Conservation (phyloP, 2,113 vertebrate genomes). For the Isurus oxyrinchus region DNA sequence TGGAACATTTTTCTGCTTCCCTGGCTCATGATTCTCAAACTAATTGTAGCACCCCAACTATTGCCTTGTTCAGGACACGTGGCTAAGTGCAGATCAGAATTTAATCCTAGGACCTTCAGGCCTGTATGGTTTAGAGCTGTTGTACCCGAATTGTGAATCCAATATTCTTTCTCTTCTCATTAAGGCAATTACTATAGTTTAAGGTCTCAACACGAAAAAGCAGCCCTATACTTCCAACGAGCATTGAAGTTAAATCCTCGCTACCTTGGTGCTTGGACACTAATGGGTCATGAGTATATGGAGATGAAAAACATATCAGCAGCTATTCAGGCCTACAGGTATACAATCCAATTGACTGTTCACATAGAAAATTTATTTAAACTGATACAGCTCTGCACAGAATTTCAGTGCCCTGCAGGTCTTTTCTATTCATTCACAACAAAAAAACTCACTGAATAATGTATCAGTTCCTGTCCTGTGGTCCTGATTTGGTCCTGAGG, state of each 20-base stretch:
- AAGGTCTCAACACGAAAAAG: slow-evolving; percentile 95
- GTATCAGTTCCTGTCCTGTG: not conserved
- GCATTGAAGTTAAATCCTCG: slow-evolving; percentile 94
- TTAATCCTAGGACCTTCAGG: not conserved
- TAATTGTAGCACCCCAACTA: not conserved
- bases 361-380: not conserved
- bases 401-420: not conserved
- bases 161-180: slow-evolving; percentile 11
- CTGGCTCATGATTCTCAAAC: not conserved
- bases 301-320: slow-evolving; percentile 99
- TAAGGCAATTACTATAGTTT: slow-evolving; percentile 94
- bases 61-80: not conserved
- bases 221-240: slow-evolving; percentile 95
- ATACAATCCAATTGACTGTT: not conserved
- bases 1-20: not conserved
- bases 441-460: not conserved
- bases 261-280: slow-evolving; percentile 93
- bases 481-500: not conserved
- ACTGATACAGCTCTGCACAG: not conserved
- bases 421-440: not conserved
- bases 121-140: not conserved
- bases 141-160: not conserved
- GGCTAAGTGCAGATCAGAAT: not conserved
- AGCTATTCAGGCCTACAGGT: slow-evolving; percentile 94
- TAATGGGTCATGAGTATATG: slow-evolving; percentile 99